phyloP scores from a whole-genome alignment of 2,113 vertebrate genomes.

The Mastomys natalensis region DNA sequence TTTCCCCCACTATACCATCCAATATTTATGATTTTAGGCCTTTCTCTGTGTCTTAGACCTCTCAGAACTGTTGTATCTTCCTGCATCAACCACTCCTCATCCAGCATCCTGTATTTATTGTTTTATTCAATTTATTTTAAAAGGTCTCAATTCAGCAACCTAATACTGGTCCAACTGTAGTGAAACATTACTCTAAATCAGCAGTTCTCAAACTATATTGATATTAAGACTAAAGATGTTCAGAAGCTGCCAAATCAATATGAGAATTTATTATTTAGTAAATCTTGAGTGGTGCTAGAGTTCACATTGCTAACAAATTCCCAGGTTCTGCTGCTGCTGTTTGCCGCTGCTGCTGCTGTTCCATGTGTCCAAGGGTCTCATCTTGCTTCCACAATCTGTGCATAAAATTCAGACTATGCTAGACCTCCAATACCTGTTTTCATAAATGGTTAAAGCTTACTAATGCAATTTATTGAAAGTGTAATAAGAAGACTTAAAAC shows the following conservation, averaged over 20 bases:
- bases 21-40: background rate
- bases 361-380: background rate
- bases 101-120: background rate
- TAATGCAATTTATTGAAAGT: slow-evolving; percentile 12
- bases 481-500: background rate
- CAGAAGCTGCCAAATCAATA: background rate
- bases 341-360: background rate
- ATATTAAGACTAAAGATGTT: background rate
- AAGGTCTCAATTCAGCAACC: background rate
- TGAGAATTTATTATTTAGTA: background rate
- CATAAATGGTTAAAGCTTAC: background rate
- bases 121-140: slow-evolving; percentile 19
- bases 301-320: background rate
- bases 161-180: background rate
- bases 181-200: background rate
- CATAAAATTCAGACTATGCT: background rate
- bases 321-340: background rate
- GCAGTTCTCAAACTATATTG: background rate
- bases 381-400: background rate
- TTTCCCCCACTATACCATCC: background rate
- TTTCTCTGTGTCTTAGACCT: background rate
- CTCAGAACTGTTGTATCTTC: slow-evolving; percentile 1
- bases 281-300: background rate
- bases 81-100: background rate
- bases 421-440: background rate